Conservation (phyloP, 2,797 vertebrate genomes). For the Trematomus bernacchii region DNA sequence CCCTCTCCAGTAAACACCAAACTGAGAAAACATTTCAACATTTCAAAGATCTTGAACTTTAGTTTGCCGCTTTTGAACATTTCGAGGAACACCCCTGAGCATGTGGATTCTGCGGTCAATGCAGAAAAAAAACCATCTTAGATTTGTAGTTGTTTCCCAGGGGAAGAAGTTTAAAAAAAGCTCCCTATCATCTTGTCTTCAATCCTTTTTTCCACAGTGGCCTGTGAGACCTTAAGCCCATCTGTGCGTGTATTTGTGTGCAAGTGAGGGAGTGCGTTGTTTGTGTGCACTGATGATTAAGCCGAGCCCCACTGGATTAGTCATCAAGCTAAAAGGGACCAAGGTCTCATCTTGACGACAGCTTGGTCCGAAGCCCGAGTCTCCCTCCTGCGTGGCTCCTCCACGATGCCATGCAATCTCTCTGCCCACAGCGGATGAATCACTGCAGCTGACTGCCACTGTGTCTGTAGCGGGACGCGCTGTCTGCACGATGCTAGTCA, state of each 20-base stretch:
- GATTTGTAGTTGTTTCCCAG: slow-evolving; percentile 29
- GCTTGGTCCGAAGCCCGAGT: slow-evolving; percentile 70
- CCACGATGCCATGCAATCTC: slow-evolving; percentile 59
- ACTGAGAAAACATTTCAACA: slow-evolving; percentile 34
- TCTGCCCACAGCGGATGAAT: slow-evolving; percentile 71
- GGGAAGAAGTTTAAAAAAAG: slow-evolving; percentile 51
- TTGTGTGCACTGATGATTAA: slow-evolving; percentile 70
- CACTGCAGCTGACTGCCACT: slow-evolving; percentile 69
- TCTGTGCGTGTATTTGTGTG: slow-evolving; percentile 50
- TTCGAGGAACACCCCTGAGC: slow-evolving; percentile 54
- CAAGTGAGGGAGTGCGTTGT: slow-evolving; percentile 30
- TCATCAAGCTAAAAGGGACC: slow-evolving; percentile 77
- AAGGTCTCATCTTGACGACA: slow-evolving; percentile 76
- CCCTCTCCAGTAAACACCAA: slow-evolving; percentile 32
- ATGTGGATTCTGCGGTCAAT: slow-evolving; percentile 24
- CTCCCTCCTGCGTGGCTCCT: slow-evolving; percentile 67
- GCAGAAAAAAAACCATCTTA: slow-evolving; percentile 14
- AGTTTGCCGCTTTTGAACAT: slow-evolving; percentile 27
- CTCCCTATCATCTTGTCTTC: slow-evolving; percentile 54
- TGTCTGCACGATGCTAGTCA: slow-evolving; percentile 55
- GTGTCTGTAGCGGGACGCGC: slow-evolving; percentile 32
- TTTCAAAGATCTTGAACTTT: slow-evolving; percentile 40
- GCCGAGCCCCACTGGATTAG: slow-evolving; percentile 73
- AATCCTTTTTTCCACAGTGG: slow-evolving; percentile 52
- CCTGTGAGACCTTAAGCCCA: slow-evolving; percentile 53